Evolutionary conservation across 2,797 vertebrate species (phyloP).

Genomic region (Orestias chungarensis): DNA sequence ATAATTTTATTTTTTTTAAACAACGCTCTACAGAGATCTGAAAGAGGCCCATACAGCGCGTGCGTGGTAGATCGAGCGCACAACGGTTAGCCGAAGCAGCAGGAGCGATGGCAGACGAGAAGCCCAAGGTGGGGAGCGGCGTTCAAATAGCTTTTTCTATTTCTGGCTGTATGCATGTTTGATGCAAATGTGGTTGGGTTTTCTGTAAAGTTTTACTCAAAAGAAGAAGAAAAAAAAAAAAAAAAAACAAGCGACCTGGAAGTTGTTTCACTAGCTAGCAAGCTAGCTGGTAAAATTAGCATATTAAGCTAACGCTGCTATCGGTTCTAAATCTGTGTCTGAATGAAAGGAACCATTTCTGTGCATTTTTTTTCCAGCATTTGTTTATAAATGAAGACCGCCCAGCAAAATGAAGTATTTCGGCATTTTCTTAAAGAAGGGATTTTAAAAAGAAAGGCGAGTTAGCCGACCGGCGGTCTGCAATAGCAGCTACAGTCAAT

Average conservation of each 20-base stretch:
- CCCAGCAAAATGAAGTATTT: neutral
- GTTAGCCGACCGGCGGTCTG: neutral
- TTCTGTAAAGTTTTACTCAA: neutral
- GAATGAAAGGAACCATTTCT: neutral
- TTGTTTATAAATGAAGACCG: neutral
- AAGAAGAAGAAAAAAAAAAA: too few species aligned
- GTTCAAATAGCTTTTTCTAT: neutral
- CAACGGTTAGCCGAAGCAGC: constrained; percentile 24
- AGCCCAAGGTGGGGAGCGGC: constrained; percentile 86
- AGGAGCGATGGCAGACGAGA: constrained; percentile 91
- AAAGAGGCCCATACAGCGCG: constrained; percentile 43
- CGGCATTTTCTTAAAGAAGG: neutral
- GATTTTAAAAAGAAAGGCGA: neutral
- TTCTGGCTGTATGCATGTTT: accelerated
- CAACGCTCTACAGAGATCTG: too few species aligned
- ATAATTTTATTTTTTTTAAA: too few species aligned
- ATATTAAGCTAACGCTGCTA: constrained; percentile 61
- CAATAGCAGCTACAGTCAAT: neutral
- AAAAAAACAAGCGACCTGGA: neutral
- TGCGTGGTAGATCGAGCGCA: constrained; percentile 45
- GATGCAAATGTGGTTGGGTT: accelerated
- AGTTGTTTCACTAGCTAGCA: constrained; percentile 23
- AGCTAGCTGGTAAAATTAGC: constrained; percentile 46
- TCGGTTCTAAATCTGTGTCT: neutral
- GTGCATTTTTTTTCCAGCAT: neutral